Evolutionary conservation across 2,797 vertebrate species (phyloP).

Genomic region (Austrolebias charrua): DNA sequence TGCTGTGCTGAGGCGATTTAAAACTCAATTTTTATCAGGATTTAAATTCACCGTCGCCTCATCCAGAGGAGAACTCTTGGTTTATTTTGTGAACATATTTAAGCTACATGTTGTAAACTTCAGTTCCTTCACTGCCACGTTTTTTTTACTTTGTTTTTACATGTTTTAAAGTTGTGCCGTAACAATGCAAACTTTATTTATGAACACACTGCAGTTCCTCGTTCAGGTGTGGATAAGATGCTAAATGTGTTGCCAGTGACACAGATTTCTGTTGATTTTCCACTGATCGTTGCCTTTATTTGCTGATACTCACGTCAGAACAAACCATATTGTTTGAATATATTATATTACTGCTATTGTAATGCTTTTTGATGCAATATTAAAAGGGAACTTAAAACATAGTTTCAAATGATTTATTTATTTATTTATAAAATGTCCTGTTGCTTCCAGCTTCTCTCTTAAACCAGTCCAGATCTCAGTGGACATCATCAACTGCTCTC

Average conservation of each 20-base stretch:
- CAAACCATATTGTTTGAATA: constrained; percentile 43
- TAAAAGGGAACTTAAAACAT: constrained; percentile 52
- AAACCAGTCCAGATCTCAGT: no score
- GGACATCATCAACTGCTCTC: no score
- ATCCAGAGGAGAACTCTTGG: constrained; percentile 10
- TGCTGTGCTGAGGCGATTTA: constrained; percentile 32
- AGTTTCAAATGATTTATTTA: constrained; percentile 1
- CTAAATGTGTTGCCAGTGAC: constrained; percentile 29
- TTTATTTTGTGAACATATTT: neutral
- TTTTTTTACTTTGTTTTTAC: constrained; percentile 10
- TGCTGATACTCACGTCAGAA: constrained; percentile 36
- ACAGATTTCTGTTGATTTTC: constrained; percentile 19
- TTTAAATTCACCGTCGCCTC: constrained; percentile 31
- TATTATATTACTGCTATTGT: constrained; percentile 53
- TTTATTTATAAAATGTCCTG: neutral
- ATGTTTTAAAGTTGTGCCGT: constrained; percentile 35
- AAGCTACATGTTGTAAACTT: neutral
- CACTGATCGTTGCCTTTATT: constrained; percentile 22
- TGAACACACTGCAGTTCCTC: constrained; percentile 24
- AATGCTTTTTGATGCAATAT: constrained; percentile 59
- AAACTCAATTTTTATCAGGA: constrained; percentile 13
- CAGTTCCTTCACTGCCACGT: constrained; percentile 3
- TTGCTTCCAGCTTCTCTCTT: neutral
- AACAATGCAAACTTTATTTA: constrained; percentile 55
- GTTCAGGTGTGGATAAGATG: constrained; percentile 32